Base-by-base conservation (phyloP, 1,140 invertebrate species). In the Drosophila yakuba region DNA sequence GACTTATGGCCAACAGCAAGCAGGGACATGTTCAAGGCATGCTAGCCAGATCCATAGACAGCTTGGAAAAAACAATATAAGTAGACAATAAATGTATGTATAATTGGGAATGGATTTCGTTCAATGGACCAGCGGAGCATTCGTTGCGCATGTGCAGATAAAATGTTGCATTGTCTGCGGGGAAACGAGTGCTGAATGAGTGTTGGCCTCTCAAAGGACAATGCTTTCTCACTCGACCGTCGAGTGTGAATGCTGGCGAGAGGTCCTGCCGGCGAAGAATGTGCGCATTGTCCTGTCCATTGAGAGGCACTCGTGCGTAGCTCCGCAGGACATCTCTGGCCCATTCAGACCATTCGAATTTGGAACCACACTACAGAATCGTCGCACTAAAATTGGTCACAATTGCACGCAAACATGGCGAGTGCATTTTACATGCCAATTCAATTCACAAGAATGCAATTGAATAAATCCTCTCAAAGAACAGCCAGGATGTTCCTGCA, bases 371-470 rank as follows among this genome's bases (percentile, higher is more conserved):
- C 36, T 54, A 51, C 51, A 59, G 23, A 75, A 71, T 71, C 43
- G 68, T 72, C 61, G 61, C 61, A 66, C 60, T 52, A 60, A 68
- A 76, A 76, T 76, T 76, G 73, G 55, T 60, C 56, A 75, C 72
- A 76, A 76, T 55, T 76, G 56, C 39, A 43, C 44, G 25, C 58
- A 64, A 82, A 61, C 77, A 72, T 50, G 51, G 38, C 39, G 54
- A 66, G 48, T 78, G 74, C 83, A 82, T 86, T 82, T 80, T 77
- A 89, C 67, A 88, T 78, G 84, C 73, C 72, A 89, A 89, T 89
- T 88, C 71, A 83, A 79, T 75, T 66, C 48, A 25, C 25, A 50
- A 64, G 50, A 80, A 78, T 54, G 60, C 43, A 48, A 78, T 69
- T 83, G 50, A 79, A 57, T 72, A 60, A 66, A 62, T 62, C 41